Evolutionary conservation across 2,888 invertebrate genomes (phyloP).

Genomic region (Scelioninae gen. 2): DNA sequence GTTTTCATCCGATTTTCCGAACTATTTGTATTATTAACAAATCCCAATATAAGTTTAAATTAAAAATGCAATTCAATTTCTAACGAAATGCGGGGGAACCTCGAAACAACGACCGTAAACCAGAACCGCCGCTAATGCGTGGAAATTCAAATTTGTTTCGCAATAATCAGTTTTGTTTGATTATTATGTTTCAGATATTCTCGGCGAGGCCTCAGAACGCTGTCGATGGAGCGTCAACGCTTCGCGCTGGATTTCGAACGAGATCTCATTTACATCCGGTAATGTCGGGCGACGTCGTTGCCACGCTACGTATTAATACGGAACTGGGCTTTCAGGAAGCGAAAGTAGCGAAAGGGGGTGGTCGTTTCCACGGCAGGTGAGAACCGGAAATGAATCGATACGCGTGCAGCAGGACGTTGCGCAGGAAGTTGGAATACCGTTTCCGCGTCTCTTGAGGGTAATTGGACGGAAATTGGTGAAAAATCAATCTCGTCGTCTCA

Average conservation of each 20-base stretch:
- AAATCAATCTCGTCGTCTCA: constrained; percentile 62
- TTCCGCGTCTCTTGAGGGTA: constrained; percentile 64
- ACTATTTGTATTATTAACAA: no score
- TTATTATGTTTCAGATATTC: constrained; percentile 26
- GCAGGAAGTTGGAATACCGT: constrained; percentile 66
- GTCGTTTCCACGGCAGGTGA: constrained; percentile 65
- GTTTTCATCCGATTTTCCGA: no score
- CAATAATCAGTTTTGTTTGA: constrained; percentile 7
- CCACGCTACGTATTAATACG: constrained; percentile 36
- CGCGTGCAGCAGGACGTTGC: constrained; percentile 61
- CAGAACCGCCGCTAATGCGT: no score
- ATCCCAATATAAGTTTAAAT: no score
- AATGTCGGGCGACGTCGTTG: constrained; percentile 55
- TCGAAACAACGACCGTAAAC: no score
- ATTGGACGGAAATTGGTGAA: constrained; percentile 70
- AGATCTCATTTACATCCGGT: constrained; percentile 68
- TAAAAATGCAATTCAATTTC: no score
- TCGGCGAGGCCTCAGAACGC: constrained; percentile 15
- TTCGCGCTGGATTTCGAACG: constrained; percentile 60
- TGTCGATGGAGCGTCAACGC: constrained; percentile 40
- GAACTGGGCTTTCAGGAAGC: constrained; percentile 58
- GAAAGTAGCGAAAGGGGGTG: constrained; percentile 57
- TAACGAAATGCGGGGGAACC: no score
- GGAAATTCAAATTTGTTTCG: constrained; percentile 5
- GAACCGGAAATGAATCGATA: constrained; percentile 68